Evolutionary conservation across 1,140 invertebrate genomes (phyloP), one percentile per base, ranked within the genome.

Genomic region (Drosophila rhopaloa): DNA sequence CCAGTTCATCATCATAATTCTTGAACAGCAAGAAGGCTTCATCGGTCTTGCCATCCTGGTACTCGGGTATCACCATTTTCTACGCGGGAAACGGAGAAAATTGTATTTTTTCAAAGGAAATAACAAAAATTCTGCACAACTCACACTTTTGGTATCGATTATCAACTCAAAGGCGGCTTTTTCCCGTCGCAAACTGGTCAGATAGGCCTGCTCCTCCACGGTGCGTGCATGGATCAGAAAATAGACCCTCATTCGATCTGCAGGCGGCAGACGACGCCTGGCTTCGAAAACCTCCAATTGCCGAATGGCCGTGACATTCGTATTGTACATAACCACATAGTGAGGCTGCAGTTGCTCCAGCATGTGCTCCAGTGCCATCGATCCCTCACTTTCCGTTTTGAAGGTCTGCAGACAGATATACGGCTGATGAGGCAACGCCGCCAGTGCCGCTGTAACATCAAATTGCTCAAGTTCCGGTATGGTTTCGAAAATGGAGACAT

Each of bases 101-200:
- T 35, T 5, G 1, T 3, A 1, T 19, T n/a, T 2, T 6, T 13
- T 3, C 3, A 6, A 0, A 0, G 13, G 41, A 38, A 29, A 8
- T 2, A 43, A 19, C 5, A 32, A 16, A 9, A 40, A 24, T 19
- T 43, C 2, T 14, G 48, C 8, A 19, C 2, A 24, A 41, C 94
- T 94, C 93, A 98, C 97, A 85, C 96, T 96, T 94, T 99, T 99
- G 24, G 97, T 96, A 91, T 96, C 95, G 74, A 98, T 99, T 5
- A 99, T 94, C 76, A 94, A 94, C 92, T 99, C 98, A 94, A 99
- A 99, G 0, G 98, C 97, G 90, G 97, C 95, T 92, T 99, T 99
- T 93, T 99, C 98, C 70, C 96, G 94, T 63, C 97, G 94, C 47
- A 99, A 93, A 5, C 96, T 95, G 2, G 97, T 99, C 13, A 99